Base-by-base conservation (phyloP, 2,113 vertebrate genomes). In the Elaphurus davidianus region DNA sequence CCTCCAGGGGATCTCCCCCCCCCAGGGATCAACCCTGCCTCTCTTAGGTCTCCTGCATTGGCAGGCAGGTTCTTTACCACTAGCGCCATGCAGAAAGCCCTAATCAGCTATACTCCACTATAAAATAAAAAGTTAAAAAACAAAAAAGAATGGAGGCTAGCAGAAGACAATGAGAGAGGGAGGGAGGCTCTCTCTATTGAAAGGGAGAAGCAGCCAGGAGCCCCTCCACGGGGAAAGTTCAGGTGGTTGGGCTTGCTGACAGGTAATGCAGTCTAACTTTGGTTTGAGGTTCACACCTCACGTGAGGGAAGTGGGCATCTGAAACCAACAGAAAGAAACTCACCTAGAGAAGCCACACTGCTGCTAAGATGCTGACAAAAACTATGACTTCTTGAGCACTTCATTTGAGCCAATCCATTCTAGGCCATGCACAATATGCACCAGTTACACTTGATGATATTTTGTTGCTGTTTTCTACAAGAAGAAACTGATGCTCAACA, bases 131-230 rank as follows among this genome's bases (percentile, higher is more conserved):
- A 76, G 71, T 15, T 43, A 27, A 43, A 43, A 76, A 43, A 40
- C 67, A 74, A 76, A 43, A 43, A 93, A 97, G 94, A 94, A 95
- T 67, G 88, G 78, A 97, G 62, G 83, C 57, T 79, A 15, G 45
- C 85, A 52, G 83, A 94, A 57, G 40, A 85, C 9, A 52, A 55
- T 52, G 90, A 79, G 57, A 90, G 27, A 84, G 50, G 54, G 47
- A 47, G 36, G 2, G 8, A 83, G 10, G 33, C 23, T 40, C 8
- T 71, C 90, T 67, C 0, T n/a, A 12, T 67, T 45, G 27, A 82
- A 52, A 59, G 12, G 33, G 17, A 89, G 62, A 97, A 55, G 82
- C 87, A 57, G 36, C 17, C 76, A 15, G 1, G 3, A 83, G 55
- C 30, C n/a, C 71, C 30, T 76, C 6, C 2, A 27, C 71, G 8